Percentiles rank a stretch among this genome's conserved stretches.
Evolutionary conservation across 2,113 vertebrate genomes (phyloP).

Genomic region (Gallinago paraguaiae): DNA sequence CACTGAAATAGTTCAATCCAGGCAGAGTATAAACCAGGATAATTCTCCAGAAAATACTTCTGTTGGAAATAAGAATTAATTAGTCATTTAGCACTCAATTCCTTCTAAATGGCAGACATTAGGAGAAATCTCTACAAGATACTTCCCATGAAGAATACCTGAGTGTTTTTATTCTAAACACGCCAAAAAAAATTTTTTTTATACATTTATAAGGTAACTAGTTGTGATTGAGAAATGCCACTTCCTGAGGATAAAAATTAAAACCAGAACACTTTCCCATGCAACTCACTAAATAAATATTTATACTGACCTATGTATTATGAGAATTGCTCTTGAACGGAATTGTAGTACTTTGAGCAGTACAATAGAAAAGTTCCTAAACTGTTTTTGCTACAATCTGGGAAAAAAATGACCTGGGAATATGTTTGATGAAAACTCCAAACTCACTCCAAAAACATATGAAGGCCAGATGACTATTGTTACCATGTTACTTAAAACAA

Average conservation of each 20-base stretch:
- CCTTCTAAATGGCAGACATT: background rate
- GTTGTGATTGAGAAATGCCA: background rate
- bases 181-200: background rate
- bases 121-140: background rate
- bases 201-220: background rate
- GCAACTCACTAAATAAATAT: background rate
- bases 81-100: background rate
- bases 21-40: background rate
- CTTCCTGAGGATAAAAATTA: background rate
- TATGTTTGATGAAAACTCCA: background rate
- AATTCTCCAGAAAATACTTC: background rate
- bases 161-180: background rate
- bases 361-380: background rate
- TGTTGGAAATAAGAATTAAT: background rate
- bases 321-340: background rate
- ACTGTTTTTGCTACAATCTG: background rate
- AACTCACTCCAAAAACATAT: background rate
- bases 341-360: background rate
- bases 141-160: background rate
- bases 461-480: background rate
- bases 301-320: background rate
- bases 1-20: background rate
- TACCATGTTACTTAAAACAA: background rate
- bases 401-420: background rate
- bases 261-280: background rate